A percentile compares a stretch with the other conserved stretches of the same genome.
These are phyloP conservation scores for Mionectes macconnelli DNA, from an alignment of 2,113 vertebrate genomes.

Conservation along the genomic window DNA sequence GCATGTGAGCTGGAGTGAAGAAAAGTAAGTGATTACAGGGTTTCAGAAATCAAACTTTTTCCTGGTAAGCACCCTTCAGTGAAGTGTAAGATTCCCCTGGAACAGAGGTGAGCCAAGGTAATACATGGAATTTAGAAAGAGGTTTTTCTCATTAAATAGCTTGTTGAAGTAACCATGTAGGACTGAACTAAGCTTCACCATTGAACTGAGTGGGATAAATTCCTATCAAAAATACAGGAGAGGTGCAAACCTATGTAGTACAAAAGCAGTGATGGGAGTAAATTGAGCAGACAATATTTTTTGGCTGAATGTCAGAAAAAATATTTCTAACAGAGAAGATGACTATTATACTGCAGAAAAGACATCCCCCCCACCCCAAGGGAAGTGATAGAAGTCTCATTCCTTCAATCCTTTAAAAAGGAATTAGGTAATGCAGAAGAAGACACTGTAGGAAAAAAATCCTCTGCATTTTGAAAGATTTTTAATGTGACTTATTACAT, in stretches of 20 bases:
- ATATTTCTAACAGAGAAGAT: not conserved
- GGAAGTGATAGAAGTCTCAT: not conserved
- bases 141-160: not conserved
- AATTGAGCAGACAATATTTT: slow-evolving; percentile 41
- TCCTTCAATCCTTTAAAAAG: not conserved
- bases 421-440: not conserved
- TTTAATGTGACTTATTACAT: not conserved
- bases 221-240: not conserved
- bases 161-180: rapidly evolving
- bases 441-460: not conserved
- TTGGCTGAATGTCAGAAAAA: slow-evolving; percentile 36
- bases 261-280: not conserved
- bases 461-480: not conserved
- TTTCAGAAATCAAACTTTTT: not conserved
- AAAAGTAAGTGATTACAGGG: not conserved
- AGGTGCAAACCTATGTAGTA: not conserved
- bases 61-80: not conserved
- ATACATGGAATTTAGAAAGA: not conserved
- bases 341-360: not conserved
- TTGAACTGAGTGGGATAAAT: not conserved
- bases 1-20: rapidly evolving
- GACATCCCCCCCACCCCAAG: not conserved
- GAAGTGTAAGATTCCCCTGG: not conserved
- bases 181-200: not conserved
- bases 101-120: not conserved